Conservation (phyloP, 2,888 invertebrate genomes). For the Ypsolopha sequella region DNA sequence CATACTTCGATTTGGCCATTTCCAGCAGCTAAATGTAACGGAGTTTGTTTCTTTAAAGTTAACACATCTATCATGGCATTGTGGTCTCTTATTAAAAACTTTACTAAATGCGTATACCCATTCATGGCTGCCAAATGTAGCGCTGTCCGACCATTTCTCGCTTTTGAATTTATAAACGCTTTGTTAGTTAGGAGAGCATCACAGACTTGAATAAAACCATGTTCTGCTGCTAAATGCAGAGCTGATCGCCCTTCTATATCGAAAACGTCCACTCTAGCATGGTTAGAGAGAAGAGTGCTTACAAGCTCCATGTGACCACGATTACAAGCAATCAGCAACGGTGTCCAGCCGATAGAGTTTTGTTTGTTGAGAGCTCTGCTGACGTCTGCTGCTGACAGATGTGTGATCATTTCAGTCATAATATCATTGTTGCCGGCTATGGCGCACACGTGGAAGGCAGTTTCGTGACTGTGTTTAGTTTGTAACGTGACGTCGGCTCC, state of each 20-base stretch:
- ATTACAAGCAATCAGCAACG: conserved; percentile 94
- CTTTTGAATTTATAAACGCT: conserved; percentile 99
- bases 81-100: conserved; percentile 94
- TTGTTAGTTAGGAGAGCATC: conserved; percentile 93
- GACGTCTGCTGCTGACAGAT: conserved; percentile 90
- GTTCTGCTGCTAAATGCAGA: conserved; percentile 94
- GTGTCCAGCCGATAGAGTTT: conserved; percentile 96
- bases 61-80: conserved; percentile 96
- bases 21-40: conserved; percentile 96
- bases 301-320: conserved; percentile 96
- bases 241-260: conserved; percentile 97
- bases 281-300: conserved; percentile 88
- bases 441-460: conserved; percentile 96
- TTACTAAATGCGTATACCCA: conserved; percentile 91
- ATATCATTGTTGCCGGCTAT: conserved; percentile 96
- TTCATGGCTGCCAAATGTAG: conserved; percentile 97
- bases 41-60: conserved; percentile 96
- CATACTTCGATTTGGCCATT: conserved; percentile 97
- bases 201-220: conserved; percentile 91
- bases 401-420: conserved; percentile 92
- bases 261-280: conserved; percentile 98
- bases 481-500: conserved; percentile 91
- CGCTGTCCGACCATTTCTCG: conserved; percentile 96
- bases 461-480: conserved; percentile 90
- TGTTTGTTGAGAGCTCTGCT: conserved; percentile 95